A percentile compares a stretch with the other conserved stretches of the same genome.
Conservation (phyloP, 2,113 vertebrate genomes). For the Onychorhynchus coronatus region DNA sequence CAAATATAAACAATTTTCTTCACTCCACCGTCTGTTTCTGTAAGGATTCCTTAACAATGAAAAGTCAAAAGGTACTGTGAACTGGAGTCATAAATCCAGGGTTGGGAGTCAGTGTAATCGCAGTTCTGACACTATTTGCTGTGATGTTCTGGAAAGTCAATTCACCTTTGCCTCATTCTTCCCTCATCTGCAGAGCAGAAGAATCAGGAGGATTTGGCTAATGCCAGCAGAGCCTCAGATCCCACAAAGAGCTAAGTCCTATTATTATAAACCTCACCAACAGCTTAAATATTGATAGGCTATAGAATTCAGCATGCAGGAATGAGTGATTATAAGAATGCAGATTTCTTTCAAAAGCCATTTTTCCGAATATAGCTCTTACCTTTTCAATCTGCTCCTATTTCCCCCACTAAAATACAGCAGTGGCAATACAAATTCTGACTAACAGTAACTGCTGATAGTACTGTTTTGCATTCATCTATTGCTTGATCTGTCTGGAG, state of each 20-base stretch:
- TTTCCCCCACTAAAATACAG: not conserved
- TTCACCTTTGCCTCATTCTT: not conserved
- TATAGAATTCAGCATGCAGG: not conserved
- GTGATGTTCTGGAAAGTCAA: not conserved
- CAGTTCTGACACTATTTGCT: not conserved
- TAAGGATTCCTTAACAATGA: not conserved
- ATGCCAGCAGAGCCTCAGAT: not conserved
- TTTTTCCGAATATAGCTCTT: not conserved
- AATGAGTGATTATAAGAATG: not conserved
- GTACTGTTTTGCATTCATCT: conserved; percentile 8
- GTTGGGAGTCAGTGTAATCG: not conserved
- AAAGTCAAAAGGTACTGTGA: not conserved
- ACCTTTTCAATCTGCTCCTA: not conserved
- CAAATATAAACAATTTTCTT: not conserved
- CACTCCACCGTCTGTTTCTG: not conserved
- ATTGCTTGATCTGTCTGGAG: conserved; percentile 43
- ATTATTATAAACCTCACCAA: not conserved
- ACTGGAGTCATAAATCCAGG: not conserved
- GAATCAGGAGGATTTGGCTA: not conserved
- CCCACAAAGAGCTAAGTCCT: not conserved
- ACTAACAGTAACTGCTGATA: conserved; percentile 56
- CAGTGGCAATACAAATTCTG: conserved; percentile 46
- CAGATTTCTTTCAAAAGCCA: not conserved
- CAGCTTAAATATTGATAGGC: conserved; percentile 23
- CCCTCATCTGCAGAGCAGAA: not conserved